Evolutionary conservation across 2,888 invertebrate species (phyloP), one percentile per base, ranked within the genome.

Genomic region (Eurois occulta): DNA sequence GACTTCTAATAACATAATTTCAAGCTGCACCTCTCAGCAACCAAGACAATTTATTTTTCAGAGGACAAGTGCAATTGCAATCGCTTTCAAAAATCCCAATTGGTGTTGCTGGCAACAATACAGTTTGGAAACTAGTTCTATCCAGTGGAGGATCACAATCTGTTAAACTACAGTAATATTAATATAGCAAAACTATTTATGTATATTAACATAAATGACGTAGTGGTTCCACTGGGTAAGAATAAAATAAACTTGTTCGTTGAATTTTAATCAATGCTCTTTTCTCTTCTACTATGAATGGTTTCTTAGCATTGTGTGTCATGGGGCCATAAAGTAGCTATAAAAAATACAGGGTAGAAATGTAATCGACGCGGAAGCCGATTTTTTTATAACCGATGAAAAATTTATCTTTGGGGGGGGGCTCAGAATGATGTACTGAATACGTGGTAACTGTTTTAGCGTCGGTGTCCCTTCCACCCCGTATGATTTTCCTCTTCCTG

Each of bases 181-280:
- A 28, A 79, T n/a, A 41, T 41, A 32, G 69, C 28, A 66, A 18
- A 35, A 66, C 8, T 75, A 13, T 38, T 0, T 28, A 75, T 4
- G 13, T 11, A 6, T 38, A 48, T 48, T 70, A 60, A 48, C 71
- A 62, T 71, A 62, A 48, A 52, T n/a, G n/a, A n/a, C n/a, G n/a
- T 43, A 24, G 35, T 71, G 18, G 32, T 48, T 46, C n/a, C 41
- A 62, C 60, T 52, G 32, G 32, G 16, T 60, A 60, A 32, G 5
- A 46, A 35, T 38, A n/a, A 21, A 43, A 28, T 0, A 41, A 28
- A 62, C 35, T 41, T 35, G 60, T 70, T 41, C 13, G 46, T 13
- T 32, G 80, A 38, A 58, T 38, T 79, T n/a, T 46, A 41, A 41
- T 79, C 21, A 28, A 46, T 38, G 11, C 1, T 58, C 21, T 46